Evolutionary conservation across 2,113 vertebrate genomes (phyloP).

Genomic region (Labeo rohita): DNA sequence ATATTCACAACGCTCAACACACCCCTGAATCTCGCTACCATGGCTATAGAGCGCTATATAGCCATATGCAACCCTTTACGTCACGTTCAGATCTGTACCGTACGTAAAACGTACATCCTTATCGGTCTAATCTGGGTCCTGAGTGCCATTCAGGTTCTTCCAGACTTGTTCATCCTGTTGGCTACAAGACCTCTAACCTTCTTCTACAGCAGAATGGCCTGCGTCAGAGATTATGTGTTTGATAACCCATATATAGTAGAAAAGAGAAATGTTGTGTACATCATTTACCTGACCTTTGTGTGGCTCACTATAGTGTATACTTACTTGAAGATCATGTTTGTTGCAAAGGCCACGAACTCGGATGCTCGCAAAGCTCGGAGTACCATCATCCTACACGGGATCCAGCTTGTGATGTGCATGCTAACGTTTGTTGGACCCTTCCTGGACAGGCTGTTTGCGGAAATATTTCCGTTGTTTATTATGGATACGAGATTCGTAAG

Average conservation of each 20-base stretch:
- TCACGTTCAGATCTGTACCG: slow-evolving; percentile 66
- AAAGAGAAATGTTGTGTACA: slow-evolving; percentile 59
- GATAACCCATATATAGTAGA: slow-evolving; percentile 31
- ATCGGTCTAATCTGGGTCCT: slow-evolving; percentile 66
- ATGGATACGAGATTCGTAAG: slow-evolving; percentile 54
- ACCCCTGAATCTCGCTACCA: slow-evolving; percentile 63
- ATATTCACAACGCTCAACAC: slow-evolving; percentile 64
- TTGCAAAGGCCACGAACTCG: slow-evolving; percentile 47
- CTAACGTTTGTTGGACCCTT: slow-evolving; percentile 56
- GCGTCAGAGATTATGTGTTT: slow-evolving; percentile 57
- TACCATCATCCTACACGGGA: slow-evolving; percentile 69
- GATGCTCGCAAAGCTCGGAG: slow-evolving; percentile 66
- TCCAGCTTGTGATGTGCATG: slow-evolving; percentile 71
- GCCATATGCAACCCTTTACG: slow-evolving; percentile 70
- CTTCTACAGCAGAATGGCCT: slow-evolving; percentile 58
- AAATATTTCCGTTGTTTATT: slow-evolving; percentile 48
- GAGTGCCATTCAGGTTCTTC: slow-evolving; percentile 46
- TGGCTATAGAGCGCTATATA: slow-evolving; percentile 71
- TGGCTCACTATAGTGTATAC: slow-evolving; percentile 65
- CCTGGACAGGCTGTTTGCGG: slow-evolving; percentile 25
- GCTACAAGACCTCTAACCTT: slow-evolving; percentile 58
- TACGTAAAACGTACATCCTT: slow-evolving; percentile 60
- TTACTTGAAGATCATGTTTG: slow-evolving; percentile 65
- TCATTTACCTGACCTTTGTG: slow-evolving; percentile 56
- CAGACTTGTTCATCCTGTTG: slow-evolving; percentile 66